Base-by-base conservation (phyloP, 92 coral and sea anemone genomes). In the Bergia puertoricense region DNA sequence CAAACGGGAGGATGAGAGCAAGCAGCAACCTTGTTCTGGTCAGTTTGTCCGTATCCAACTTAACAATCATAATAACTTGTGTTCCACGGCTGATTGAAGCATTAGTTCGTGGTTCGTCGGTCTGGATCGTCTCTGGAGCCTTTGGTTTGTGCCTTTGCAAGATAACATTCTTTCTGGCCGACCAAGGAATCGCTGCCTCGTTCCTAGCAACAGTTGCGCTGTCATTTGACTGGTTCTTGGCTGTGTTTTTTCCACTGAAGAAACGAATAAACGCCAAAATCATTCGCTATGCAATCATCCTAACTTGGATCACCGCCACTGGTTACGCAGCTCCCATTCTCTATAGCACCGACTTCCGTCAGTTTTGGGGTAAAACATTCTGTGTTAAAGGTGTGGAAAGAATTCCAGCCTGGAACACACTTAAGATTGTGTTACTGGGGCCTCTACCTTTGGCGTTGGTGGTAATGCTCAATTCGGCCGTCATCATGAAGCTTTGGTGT, bases 1-100 rank as follows among this genome's bases (percentile, higher is more conserved):
- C 79, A 18, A 84, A 71, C 56, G 77, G 77, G 9, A 79, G 74
- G 54, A 84, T 84, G 87, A 54, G 77, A 72, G 30, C 87, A 37
- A 84, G 66, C 42, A 84, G 87, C 87, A 84, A 84, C 18, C 51
- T 69, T 73, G 87, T 84, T 10, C 79, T 84, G 36, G 87, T 84
- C 30, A 84, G 79, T 71, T 71, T 69, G 30, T 84, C 87, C 68
- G 48, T 71, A 48, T 84, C 87, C 56, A 84, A 84, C 30, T 51
- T 84, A 46, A 72, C 30, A 7, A 84, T 84, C 42, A 72, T 76
- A 30, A 68, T 84, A 46, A 84, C 87, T 3, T 84, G 79, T 30
- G 37, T 84, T 48, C 87, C 87, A 4, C 79, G 45, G 2, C 30
- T 0, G 66, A 84, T 84, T 6, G 87, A 71, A 15, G 30, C 14